Evolutionary conservation across 2,888 invertebrate species (phyloP), one percentile per base, ranked within the genome.

Genomic region (Drosophila algonquin): DNA sequence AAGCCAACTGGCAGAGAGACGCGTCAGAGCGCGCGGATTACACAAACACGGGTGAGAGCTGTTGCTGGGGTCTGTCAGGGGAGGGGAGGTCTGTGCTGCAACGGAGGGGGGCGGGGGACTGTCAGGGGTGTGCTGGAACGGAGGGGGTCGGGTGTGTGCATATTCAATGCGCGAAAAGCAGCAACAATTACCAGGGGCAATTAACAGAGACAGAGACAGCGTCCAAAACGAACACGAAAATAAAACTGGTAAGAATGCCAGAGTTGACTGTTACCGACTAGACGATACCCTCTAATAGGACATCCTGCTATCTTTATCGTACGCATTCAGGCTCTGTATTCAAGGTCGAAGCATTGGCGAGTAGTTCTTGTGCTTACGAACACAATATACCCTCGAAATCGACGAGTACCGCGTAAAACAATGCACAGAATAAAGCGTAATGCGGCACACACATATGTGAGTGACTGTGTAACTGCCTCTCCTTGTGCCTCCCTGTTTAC

Each of bases 141-240:
- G 24, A 16, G 46, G 18, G 32, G 24, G 57, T 18, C 30, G 45
- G 16, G 44, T n/a, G 46, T n/a, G 46, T 54, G 64, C 73, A 72
- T 65, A 75, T 76, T 59, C 69, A 73, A 75, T 65, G 65, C 53
- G 68, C 58, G 69, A 62, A 67, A 63, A 76, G 74, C 73, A 80
- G 69, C 79, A 78, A 71, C 81, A 83, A 83, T 79, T 82, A 81
- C 77, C 78, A 69, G 69, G 73, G 74, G 79, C 83, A 90, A 89
- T 90, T 90, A 89, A 81, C 79, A 68, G 57, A 52, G 58, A 76
- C 52, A 2, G 14, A 14, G 40, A 14, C 14, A 2, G 52, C 44
- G 52, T 45, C 62, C 18, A 55, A 57, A 58, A 55, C 50, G 55
- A 48, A 56, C 61, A 46, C 45, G 30, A 47, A 51, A 58, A 51